Conservation (phyloP, 2,797 vertebrate species). For the Characodon lateralis region DNA sequence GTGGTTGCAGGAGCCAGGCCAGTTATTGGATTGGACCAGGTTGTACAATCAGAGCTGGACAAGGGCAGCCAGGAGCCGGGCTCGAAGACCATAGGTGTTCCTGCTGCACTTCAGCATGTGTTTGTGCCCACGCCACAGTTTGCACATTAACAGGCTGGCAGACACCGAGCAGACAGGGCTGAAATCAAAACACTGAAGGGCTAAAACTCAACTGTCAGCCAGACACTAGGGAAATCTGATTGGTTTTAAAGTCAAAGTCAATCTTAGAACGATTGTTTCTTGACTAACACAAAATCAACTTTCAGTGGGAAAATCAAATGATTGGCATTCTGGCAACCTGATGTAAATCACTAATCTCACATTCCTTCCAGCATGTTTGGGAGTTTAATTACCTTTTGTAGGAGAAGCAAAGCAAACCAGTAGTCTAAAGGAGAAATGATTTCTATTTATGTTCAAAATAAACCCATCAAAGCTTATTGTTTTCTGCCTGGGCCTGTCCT, state of each 20-base stretch:
- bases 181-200: background rate
- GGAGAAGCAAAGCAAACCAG: too few species aligned
- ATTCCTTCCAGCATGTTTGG: background rate
- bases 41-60: slow-evolving; percentile 39
- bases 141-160: slow-evolving; percentile 12
- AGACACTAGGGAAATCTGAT: background rate
- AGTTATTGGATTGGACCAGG: slow-evolving; percentile 47
- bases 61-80: slow-evolving; percentile 37
- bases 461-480: background rate
- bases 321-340: background rate
- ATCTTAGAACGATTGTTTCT: background rate
- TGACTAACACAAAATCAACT: background rate
- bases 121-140: background rate
- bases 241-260: background rate
- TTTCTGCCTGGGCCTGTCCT: background rate
- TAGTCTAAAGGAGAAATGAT: background rate
- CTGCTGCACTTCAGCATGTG: slow-evolving; percentile 13
- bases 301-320: background rate
- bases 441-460: background rate
- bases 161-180: background rate
- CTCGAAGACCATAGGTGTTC: slow-evolving; percentile 2
- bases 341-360: background rate
- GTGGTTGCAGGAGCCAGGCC: slow-evolving; percentile 54
- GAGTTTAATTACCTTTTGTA: background rate
- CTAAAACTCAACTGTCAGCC: background rate